phyloP scores from a whole-genome alignment of 1,140 invertebrate species.

The Hyphantria cunea region DNA sequence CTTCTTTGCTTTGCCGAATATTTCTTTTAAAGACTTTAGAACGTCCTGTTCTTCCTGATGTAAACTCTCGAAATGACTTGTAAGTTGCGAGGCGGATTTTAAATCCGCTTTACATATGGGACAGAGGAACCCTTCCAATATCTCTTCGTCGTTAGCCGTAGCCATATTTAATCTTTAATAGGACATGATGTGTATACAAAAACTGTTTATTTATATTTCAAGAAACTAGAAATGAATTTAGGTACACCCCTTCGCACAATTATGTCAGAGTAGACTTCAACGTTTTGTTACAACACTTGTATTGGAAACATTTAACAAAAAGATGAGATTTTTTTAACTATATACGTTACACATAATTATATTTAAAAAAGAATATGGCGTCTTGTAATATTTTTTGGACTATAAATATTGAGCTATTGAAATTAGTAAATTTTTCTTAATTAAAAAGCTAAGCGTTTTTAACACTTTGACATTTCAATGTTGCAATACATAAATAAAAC shows the following conservation, averaged over 20 bases:
- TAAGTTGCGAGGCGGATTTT: slow-evolving; percentile 90
- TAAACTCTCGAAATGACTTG: slow-evolving; percentile 93
- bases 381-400: too few species aligned
- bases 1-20: slow-evolving; percentile 94
- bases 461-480: too few species aligned
- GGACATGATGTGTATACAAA: slow-evolving; percentile 31
- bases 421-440: too few species aligned
- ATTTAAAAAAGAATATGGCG: too few species aligned
- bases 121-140: slow-evolving; percentile 96
- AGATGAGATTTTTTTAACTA: too few species aligned
- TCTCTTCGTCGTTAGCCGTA: slow-evolving; percentile 81
- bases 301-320: too few species aligned
- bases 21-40: slow-evolving; percentile 94
- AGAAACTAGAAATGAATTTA: slow-evolving; percentile 1
- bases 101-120: slow-evolving; percentile 96
- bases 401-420: too few species aligned
- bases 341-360: too few species aligned
- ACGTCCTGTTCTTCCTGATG: slow-evolving; percentile 95
- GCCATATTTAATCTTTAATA: slow-evolving; percentile 55
- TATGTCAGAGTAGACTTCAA: neutral
- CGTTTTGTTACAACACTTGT: neutral
- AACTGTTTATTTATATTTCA: slow-evolving; percentile 16
- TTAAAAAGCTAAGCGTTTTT: too few species aligned
- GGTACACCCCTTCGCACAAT: slow-evolving; percentile 16
- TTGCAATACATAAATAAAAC: too few species aligned